These are phyloP conservation scores for Rhea americana DNA, from an alignment of 2,113 vertebrate species.

Conservation along the genomic window DNA sequence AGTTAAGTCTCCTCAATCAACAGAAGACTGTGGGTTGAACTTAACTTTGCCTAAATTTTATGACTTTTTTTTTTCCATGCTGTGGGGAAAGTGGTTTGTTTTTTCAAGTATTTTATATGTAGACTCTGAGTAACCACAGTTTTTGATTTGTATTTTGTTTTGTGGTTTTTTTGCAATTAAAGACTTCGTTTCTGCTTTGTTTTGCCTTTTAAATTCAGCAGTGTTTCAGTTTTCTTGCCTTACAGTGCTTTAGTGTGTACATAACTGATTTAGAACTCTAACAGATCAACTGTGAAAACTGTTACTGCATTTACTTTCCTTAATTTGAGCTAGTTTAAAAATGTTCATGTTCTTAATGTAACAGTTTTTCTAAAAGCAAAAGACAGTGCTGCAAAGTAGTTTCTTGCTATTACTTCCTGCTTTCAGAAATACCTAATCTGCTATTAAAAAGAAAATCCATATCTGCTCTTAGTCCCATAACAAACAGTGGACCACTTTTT, in stretches of 20 bases:
- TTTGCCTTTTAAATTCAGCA: background rate
- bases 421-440: background rate
- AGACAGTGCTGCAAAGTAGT: background rate
- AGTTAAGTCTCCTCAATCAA: background rate
- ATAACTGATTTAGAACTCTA: background rate
- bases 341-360: background rate
- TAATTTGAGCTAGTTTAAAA: background rate
- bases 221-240: background rate
- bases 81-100: background rate
- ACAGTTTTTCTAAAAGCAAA: background rate
- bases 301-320: background rate
- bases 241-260: background rate
- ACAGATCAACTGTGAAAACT: slow-evolving; percentile 11
- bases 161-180: background rate
- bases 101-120: background rate
- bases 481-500: background rate
- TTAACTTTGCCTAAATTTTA: background rate
- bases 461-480: background rate
- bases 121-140: background rate
- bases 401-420: background rate
- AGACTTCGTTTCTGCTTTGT: background rate
- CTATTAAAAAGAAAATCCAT: background rate
- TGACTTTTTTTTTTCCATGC: background rate
- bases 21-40: background rate
- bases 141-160: background rate